Conservation (phyloP, 2,888 invertebrate species). For the Drosophila leonis region DNA sequence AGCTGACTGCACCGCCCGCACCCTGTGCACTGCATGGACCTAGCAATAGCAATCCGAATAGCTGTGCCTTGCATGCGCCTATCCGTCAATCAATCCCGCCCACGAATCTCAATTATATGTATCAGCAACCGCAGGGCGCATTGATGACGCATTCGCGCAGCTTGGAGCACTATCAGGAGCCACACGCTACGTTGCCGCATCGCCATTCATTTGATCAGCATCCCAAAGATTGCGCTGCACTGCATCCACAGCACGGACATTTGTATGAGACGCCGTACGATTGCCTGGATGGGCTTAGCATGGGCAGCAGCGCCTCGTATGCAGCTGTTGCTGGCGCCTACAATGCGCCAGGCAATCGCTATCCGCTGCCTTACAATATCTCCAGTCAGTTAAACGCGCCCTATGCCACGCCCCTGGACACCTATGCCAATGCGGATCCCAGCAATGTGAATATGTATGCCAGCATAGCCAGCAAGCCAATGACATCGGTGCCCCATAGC, state of each 20-base stretch:
- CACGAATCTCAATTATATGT: conserved; percentile 64
- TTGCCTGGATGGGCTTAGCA: conserved; percentile 82
- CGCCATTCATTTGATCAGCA: conserved; percentile 85
- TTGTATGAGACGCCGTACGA: conserved; percentile 84
- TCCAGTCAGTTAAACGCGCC: conserved; percentile 83
- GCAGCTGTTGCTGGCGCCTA: conserved; percentile 81
- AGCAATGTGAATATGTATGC: conserved; percentile 69
- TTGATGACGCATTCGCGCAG: conserved; percentile 85
- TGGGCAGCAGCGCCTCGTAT: conserved; percentile 79
- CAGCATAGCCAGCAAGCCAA: conserved; percentile 66
- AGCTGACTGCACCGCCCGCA: conserved; percentile 28
- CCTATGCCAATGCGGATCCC: conserved; percentile 54
- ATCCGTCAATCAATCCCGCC: conserved; percentile 34
- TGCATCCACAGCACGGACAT: conserved; percentile 54
- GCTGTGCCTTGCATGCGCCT: conserved; percentile 55
- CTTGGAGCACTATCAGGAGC: conserved; percentile 84
- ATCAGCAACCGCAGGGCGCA: conserved; percentile 54
- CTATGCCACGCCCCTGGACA: conserved; percentile 69
- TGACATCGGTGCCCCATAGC: conserved; percentile 51
- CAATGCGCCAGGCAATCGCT: conserved; percentile 85
- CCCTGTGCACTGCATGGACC: conserved; percentile 61
- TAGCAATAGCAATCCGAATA: conserved; percentile 34
- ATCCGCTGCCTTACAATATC: conserved; percentile 84
- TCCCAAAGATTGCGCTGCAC: conserved; percentile 67
- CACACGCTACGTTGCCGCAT: conserved; percentile 77